Evolutionary conservation across 2,113 vertebrate species (phyloP), one percentile per base, ranked within the genome.

Genomic region (Meriones unguiculatus): DNA sequence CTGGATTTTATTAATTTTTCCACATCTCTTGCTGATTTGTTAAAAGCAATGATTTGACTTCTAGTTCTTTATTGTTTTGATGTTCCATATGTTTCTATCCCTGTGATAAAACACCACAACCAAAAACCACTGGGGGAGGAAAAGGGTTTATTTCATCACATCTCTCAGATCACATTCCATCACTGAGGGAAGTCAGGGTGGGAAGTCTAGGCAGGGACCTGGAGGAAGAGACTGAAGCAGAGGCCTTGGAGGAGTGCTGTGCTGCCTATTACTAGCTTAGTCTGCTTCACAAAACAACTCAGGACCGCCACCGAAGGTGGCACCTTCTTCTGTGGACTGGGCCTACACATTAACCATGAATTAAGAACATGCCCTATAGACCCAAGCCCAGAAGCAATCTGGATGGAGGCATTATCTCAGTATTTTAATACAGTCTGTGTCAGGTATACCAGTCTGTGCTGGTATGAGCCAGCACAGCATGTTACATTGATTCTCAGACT

Each of bases 1-100:
- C 67, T 87, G 35, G 41, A 64, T 92, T 90, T 67, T 22, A 57
- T 88, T 32, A 82, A 35, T 59, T 88, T 94, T 96, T 87, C 22
- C 81, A 30, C 5, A 35, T 82, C 12, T 85, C 13, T 50, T 88
- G 82, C 17, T 93, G 46, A 93, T 88, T 67, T 87, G 78, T 50
- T 32, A 88, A 87, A 82, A 76, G 76, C 75, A 46, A 64, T 87
- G 18, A 13, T 76, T 94, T 94, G 57, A 64, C 59, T 28, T 84
- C 15, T 41, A 64, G 59, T 65, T 85, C 24, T 85, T 38, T n/a
- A 38, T 38, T 82, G 35, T 62, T 62, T 82, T 62, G 57, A 22
- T 81, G 57, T 82, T 14, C 12, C 12, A 41, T 38, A 62, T 84
- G 57, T 84, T n/a, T 57, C 24, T 28, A 17, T 24, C 64, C 11